Base-by-base conservation (phyloP, 2,113 vertebrate genomes). In the Indicator indicator region DNA sequence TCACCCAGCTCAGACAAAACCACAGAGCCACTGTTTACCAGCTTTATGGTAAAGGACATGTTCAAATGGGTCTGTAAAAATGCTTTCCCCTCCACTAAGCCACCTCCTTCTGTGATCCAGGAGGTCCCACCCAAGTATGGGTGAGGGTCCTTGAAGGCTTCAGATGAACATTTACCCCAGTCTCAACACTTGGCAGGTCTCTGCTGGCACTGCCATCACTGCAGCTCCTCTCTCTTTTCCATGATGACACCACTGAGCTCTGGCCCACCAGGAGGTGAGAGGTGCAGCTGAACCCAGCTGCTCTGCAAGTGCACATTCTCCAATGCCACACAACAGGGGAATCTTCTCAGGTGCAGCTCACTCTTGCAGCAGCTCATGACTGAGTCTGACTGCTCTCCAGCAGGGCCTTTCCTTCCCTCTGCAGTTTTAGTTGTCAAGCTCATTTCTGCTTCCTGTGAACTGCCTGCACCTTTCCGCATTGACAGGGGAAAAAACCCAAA, bases 271-370 rank as follows among this genome's bases (percentile, higher is more conserved):
- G 13, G 8, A n/a, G 8, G 21, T 73, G 9, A 14, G 1, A 0
- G 0, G 2, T 2, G 33, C 1, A 20, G 50, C 58, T 72, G 72
- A 56, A 54, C 59, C 9, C 60, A 16, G 3, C 0, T 13, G 73
- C 82, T 38, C 77, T 7, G 11, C 23, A 13, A 6, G 32, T 50
- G 60, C 12, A 4, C 26, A 7, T 4, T 28, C 12, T 0, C 30
- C 56, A 12, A 33, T 33, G 12, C 8, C n/a, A 60, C 58, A 36
- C 8, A 64, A 20, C 0, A 0, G 56, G 55, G 27, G 69, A 60
- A 81, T 9, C 42, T 44, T 44, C 42, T 44, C 42, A 44, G 42
- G 42, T 44, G 42, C 42, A 21, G 48, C 38, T 21, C 27, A 30
- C 9, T 28, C 52, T 26, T 26, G 42, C 56, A 93, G 55, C 16